phyloP scores from a whole-genome alignment of 92 coral and sea anemone genomes.

The Actinostola sp. region DNA sequence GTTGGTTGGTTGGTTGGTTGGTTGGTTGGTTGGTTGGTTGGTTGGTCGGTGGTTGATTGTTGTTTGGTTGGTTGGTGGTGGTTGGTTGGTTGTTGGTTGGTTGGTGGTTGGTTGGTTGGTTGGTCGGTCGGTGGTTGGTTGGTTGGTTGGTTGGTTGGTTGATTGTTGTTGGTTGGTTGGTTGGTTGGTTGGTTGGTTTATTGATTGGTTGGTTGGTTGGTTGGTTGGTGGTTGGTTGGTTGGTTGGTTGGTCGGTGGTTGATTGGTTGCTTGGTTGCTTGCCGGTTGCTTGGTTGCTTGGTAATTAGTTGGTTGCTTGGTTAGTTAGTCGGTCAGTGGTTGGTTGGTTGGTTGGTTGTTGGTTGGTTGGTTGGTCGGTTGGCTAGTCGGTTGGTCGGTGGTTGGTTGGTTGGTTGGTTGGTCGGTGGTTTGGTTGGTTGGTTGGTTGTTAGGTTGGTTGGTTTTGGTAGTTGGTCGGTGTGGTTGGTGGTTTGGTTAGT shows the following conservation, averaged over 20 bases:
- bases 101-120: neutral
- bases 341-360: neutral
- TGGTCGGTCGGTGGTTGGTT: neutral
- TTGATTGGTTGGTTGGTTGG: neutral
- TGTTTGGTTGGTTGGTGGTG: too few species aligned
- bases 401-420: neutral
- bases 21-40: too few species aligned
- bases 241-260: conserved; percentile 2
- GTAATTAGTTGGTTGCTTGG: neutral
- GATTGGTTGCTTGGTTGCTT: neutral
- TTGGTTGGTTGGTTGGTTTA: conserved; percentile 3
- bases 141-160: neutral
- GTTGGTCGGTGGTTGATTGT: too few species aligned
- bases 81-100: neutral
- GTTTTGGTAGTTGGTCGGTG: too few species aligned
- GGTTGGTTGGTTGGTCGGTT: conserved; percentile 1
- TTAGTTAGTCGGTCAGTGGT: too few species aligned
- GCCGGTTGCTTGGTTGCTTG: neutral
- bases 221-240: conserved; percentile 2
- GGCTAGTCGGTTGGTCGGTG: neutral
- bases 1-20: too few species aligned
- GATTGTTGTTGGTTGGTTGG: neutral
- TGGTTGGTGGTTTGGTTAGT: too few species aligned
- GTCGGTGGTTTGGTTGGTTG: neutral
- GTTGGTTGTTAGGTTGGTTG: too few species aligned